Evolutionary conservation across 1,140 invertebrate genomes (phyloP).

Genomic region (Sipha flava): DNA sequence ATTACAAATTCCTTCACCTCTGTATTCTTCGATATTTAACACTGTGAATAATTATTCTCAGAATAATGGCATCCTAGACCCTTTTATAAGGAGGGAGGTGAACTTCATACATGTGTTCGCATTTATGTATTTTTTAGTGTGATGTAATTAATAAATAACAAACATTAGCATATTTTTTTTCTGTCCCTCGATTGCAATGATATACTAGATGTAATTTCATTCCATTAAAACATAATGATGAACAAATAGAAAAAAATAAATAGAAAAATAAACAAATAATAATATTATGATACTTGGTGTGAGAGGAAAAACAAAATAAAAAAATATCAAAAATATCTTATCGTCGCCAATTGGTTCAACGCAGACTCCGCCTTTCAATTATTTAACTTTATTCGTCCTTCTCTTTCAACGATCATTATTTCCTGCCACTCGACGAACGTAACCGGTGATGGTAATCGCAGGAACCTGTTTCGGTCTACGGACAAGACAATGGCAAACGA

Average conservation of each 20-base stretch:
- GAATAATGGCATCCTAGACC: no score
- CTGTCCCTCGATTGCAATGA: no score
- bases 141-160: no score
- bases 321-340: not conserved
- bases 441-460: not conserved
- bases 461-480: not conserved
- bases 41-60: no score
- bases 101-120: no score
- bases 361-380: constrained; percentile 24
- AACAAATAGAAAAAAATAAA: not conserved
- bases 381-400: not conserved
- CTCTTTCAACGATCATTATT: not conserved
- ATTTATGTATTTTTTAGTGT: no score
- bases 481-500: not conserved
- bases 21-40: no score
- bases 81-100: no score
- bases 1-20: no score
- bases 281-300: not conserved
- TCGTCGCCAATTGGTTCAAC: constrained; percentile 15
- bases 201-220: no score
- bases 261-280: not conserved
- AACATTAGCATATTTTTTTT: no score
- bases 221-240: no score
- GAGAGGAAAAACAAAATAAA: not conserved
- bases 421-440: not conserved